These are phyloP conservation scores for Enchytraeus crypticus DNA, from an alignment of 2,888 invertebrate species.

Conservation along the genomic window DNA sequence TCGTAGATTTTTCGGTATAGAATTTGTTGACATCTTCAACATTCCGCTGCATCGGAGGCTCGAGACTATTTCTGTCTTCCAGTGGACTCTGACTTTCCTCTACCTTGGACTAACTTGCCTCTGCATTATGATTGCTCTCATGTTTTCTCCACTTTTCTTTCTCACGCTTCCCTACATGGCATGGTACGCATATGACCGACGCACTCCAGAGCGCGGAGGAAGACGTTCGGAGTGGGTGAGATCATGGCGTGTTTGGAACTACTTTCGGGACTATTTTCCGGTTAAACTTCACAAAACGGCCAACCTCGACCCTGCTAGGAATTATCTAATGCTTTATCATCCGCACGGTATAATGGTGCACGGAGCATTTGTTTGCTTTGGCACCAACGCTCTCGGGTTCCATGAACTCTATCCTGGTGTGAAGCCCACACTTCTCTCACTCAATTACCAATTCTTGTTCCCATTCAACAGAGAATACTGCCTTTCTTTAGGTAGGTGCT, in stretches of 20 bases:
- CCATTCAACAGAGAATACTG: conserved; percentile 66
- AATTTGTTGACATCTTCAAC: conserved; percentile 69
- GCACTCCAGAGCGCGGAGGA: conserved; percentile 51
- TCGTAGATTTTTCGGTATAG: conserved; percentile 59
- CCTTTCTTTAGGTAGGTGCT: conserved; percentile 53
- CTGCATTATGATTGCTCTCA: conserved; percentile 17
- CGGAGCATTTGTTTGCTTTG: conserved; percentile 71
- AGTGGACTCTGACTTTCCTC: conserved; percentile 62
- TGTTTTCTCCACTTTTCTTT: conserved; percentile 31
- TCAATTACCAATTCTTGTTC: conserved; percentile 64
- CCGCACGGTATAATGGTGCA: conserved; percentile 82
- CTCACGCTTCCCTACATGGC: conserved; percentile 40
- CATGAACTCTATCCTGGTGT: conserved; percentile 51
- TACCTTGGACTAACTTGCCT: conserved; percentile 47
- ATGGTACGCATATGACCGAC: conserved; percentile 33
- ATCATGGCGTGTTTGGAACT: conserved; percentile 61
- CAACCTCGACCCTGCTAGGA: conserved; percentile 67
- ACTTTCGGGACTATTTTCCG: conserved; percentile 71
- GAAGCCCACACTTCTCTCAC: conserved; percentile 55
- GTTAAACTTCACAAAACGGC: conserved; percentile 70
- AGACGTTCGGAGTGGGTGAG: conserved; percentile 57
- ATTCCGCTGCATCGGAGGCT: conserved; percentile 70
- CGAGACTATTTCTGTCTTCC: conserved; percentile 68
- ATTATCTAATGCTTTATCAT: conserved; percentile 74
- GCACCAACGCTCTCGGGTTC: conserved; percentile 56